Evolutionary conservation across 2,888 invertebrate species (phyloP), one percentile per base, ranked within the genome.

Genomic region (Cryptophagus acutangulus): DNA sequence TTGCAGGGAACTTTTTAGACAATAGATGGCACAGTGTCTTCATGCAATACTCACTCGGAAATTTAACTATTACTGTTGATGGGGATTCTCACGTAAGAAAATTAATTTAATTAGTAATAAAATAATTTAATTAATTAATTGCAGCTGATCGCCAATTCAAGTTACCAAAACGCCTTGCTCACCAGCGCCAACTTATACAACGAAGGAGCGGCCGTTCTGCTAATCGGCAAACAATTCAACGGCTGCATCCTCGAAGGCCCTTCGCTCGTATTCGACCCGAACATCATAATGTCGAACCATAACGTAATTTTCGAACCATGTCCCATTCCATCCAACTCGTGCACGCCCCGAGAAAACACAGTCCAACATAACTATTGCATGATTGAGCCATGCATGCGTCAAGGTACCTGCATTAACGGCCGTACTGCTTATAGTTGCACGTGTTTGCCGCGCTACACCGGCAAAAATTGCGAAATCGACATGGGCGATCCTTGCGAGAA

Each of bases 171-270:
- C 30, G 84, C 85, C 60, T 75, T 89, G 54, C 72, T 89, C 48
- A 77, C 78, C 16, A 79, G 82, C 53, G 81, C 84, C 51, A 82
- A 82, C 57, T 72, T 83, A 52, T 80, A 83, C 65, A 79, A 81
- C 53, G 80, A 78, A 54, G 82, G 82, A 49, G 82, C 84, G 15
- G 82, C 84, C 9, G 80, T 83, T 47, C 71, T 89, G 54, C 79
- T 85, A 49, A 79, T 91, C 46, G 90, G 90, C 33, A 83, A 83
- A 64, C 79, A 82, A 54, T 89, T 87, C 72, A 79, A 80, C 59
- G 91, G 90, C 48, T 91, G 91, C 67, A 76, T 91, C 45, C 76
- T 83, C 55, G 87, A 90, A 73, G 90, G 90, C 0, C 90, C 90
- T n/a, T 85, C 87, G 48, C 75, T 91, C 26, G 80, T 85, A 59